These are phyloP conservation scores for Cheirogaleus major DNA, from an alignment of 2,797 vertebrate species.

Conservation along the genomic window DNA sequence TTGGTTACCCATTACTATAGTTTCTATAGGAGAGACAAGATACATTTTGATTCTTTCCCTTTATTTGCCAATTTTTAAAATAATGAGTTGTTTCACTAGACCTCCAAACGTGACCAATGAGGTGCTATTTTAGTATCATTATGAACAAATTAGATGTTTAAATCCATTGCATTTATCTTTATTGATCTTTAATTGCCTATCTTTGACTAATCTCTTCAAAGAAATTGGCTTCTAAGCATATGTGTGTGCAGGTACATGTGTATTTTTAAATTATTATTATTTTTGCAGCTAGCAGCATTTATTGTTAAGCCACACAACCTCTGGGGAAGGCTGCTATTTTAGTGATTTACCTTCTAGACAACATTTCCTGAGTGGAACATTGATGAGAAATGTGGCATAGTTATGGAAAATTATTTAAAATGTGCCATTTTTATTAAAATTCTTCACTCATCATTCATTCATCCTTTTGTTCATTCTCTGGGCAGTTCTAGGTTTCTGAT, in stretches of 20 bases:
- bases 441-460: background rate
- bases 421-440: background rate
- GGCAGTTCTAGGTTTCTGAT: background rate
- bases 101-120: background rate
- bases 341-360: background rate
- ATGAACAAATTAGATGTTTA: constrained; percentile 15
- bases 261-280: background rate
- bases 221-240: background rate
- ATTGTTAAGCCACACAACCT: background rate
- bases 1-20: background rate
- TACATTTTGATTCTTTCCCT: background rate
- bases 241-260: background rate
- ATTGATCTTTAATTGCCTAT: background rate
- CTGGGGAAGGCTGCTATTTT: background rate
- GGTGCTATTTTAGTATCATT: background rate
- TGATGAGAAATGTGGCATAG: background rate
- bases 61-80: background rate
- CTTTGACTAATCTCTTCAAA: background rate
- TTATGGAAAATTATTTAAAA: background rate
- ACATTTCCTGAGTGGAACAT: background rate
- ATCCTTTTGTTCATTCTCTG: background rate
- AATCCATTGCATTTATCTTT: background rate
- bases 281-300: background rate
- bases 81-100: background rate
- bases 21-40: too few relatives aligned